Conservation (phyloP, 2,113 vertebrate genomes). For the Gulo gulo region DNA sequence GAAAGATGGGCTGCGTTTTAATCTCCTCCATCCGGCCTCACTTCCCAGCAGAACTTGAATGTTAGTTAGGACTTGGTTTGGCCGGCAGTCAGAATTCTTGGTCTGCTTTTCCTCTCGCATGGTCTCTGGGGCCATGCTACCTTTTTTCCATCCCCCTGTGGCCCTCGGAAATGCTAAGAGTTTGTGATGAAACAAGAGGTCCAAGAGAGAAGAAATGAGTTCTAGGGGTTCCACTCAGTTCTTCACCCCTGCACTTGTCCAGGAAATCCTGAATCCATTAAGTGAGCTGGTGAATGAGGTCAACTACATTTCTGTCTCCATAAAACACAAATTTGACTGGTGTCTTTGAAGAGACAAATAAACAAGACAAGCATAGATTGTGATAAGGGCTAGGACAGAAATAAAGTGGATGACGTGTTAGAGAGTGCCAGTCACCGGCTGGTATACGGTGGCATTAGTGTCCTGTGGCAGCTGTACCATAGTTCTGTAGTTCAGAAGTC, state of each 20-base stretch:
- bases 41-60: not conserved
- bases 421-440: not conserved
- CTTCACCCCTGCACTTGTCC: not conserved
- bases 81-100: not conserved
- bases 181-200: not conserved
- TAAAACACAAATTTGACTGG: not conserved
- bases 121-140: not conserved
- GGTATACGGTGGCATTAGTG: fast-evolving
- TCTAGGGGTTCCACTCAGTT: not conserved
- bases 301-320: not conserved
- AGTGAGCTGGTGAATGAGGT: not conserved
- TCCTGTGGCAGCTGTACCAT: not conserved
- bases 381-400: not conserved
- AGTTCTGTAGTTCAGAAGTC: not conserved
- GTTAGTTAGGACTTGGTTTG: not conserved
- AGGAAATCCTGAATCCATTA: not conserved
- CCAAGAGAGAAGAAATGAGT: not conserved
- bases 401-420: not conserved
- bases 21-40: not conserved
- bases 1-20: not conserved
- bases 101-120: not conserved
- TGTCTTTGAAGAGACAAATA: not conserved
- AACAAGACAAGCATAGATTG: not conserved
- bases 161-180: not conserved
- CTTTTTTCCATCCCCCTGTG: not conserved